Conservation (phyloP, 1,140 invertebrate species). For the Drosophila teissieri region DNA sequence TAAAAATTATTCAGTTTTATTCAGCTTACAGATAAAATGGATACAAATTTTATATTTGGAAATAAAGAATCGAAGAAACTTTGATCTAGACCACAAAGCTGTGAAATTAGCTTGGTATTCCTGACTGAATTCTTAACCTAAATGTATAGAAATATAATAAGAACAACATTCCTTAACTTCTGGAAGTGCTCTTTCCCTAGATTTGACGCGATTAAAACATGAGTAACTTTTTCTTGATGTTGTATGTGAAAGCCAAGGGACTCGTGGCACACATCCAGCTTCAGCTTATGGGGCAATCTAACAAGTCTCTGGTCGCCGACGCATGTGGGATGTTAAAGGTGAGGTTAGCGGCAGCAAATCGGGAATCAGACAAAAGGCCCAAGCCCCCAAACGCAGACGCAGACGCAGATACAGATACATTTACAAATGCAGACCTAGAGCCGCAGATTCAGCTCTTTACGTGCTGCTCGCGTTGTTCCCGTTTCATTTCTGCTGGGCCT, state of each 20-base stretch:
- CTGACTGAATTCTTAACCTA: no score
- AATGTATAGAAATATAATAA: no score
- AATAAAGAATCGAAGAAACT: no score
- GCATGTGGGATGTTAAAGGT: constrained; percentile 84
- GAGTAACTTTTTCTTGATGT: neutral
- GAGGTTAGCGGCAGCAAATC: constrained; percentile 71
- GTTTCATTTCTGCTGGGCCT: constrained; percentile 55
- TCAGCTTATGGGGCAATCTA: constrained; percentile 43
- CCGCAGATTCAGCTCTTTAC: constrained; percentile 1
- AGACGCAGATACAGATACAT: constrained; percentile 14
- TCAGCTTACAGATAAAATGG: no score
- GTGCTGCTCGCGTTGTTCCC: constrained; percentile 78
- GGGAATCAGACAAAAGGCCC: constrained; percentile 47
- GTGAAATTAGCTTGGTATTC: no score
- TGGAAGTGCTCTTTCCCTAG: no score
- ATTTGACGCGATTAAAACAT: no score
- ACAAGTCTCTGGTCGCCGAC: constrained; percentile 64
- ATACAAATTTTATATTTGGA: no score
- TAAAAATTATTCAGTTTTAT: no score
- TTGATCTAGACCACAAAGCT: no score
- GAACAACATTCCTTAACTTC: no score
- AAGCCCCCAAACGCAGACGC: constrained; percentile 46
- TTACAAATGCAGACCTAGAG: constrained; percentile 16
- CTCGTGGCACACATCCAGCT: constrained; percentile 20
- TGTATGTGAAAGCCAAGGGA: constrained; percentile 5